Conservation (phyloP, 2,113 vertebrate genomes). For the Sus scrofa region DNA sequence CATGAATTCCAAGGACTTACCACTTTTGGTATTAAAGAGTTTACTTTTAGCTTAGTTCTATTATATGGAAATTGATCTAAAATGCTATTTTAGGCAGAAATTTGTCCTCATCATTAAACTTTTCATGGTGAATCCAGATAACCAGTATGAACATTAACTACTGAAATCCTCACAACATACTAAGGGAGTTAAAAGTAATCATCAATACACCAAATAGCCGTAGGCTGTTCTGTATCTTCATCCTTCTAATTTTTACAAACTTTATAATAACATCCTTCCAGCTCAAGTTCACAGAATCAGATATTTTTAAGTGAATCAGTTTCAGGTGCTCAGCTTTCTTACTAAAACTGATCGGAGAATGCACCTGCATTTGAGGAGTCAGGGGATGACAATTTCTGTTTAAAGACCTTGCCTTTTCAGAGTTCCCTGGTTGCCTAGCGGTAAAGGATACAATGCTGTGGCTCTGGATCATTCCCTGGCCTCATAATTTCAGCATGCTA, state of each 20-base stretch:
- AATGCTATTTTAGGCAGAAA: conserved; percentile 24
- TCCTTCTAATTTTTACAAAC: not conserved
- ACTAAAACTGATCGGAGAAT: conserved; percentile 64
- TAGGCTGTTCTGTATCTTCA: not conserved
- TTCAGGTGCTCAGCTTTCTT: conserved; percentile 37
- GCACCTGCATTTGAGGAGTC: not conserved
- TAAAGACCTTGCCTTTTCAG: conserved; percentile 37
- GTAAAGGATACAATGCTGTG: too few species aligned
- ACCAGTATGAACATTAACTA: not conserved
- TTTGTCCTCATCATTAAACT: not conserved
- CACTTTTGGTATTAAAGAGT: not conserved
- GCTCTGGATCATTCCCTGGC: too few species aligned
- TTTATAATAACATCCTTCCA: conserved; percentile 11
- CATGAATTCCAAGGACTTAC: not conserved
- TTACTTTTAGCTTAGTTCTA: not conserved
- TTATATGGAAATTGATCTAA: not conserved
- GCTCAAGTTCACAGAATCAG: not conserved
- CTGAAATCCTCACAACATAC: conserved; percentile 1
- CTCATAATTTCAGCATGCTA: too few species aligned
- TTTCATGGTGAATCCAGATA: not conserved
- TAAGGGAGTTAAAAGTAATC: not conserved
- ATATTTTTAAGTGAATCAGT: conserved; percentile 54
- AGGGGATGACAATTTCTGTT: not conserved
- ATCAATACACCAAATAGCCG: not conserved
- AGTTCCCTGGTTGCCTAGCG: too few species aligned